A percentile compares a stretch with the other conserved stretches of the same genome.
phyloP scores from a whole-genome alignment of 2,888 invertebrate species.

The Drosophila suboccidentalis region DNA sequence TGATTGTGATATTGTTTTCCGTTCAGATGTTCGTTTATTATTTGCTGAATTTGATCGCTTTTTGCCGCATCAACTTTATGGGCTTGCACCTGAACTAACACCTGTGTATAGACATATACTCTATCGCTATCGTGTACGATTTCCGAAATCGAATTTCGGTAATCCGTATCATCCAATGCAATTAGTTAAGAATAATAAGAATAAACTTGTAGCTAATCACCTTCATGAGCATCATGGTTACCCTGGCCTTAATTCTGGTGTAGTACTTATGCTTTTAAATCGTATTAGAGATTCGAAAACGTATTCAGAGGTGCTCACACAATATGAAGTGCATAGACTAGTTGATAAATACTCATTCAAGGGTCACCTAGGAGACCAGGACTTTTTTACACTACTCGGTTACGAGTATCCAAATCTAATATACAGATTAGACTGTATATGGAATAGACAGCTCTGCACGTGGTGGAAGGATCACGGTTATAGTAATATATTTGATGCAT shows the following conservation, averaged over 20 bases:
- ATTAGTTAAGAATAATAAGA: constrained; percentile 56
- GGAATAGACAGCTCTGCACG: constrained; percentile 93
- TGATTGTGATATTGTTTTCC: constrained; percentile 92
- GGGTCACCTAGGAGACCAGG: constrained; percentile 93
- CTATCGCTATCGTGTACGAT: constrained; percentile 88
- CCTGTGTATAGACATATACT: constrained; percentile 93
- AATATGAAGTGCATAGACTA: constrained; percentile 87
- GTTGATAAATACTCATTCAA: constrained; percentile 89
- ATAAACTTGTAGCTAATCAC: constrained; percentile 55
- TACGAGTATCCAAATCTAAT: constrained; percentile 90
- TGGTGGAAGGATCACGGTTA: constrained; percentile 94
- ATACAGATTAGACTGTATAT: constrained; percentile 90
- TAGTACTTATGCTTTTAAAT: constrained; percentile 90
- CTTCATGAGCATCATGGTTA: constrained; percentile 86
- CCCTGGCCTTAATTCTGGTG: constrained; percentile 94
- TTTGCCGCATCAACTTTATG: constrained; percentile 88
- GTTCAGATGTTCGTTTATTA: constrained; percentile 89
- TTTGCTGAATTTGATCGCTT: constrained; percentile 90
- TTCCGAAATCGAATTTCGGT: constrained; percentile 89
- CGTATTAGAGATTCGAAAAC: constrained; percentile 88
- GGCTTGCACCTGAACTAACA: constrained; percentile 90
- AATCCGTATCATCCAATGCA: constrained; percentile 83
- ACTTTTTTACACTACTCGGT: constrained; percentile 91
- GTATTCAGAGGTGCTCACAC: constrained; percentile 87
- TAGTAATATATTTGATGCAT: constrained; percentile 89